phyloP scores from a whole-genome alignment of 2,888 invertebrate genomes.

The Nephrotoma guestfalica region DNA sequence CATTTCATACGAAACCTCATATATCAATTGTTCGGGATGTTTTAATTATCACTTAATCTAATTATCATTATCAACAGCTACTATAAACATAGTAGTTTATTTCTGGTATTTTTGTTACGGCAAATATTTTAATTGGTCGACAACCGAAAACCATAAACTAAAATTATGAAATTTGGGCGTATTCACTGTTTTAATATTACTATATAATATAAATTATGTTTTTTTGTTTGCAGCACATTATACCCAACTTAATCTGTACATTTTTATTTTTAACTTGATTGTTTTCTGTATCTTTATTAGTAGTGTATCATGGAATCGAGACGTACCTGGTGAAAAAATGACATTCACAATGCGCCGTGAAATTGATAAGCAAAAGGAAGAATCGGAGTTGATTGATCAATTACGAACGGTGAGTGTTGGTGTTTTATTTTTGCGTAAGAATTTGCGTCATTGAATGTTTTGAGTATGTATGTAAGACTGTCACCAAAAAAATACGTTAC shows the following conservation, averaged over 20 bases:
- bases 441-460: too few species aligned
- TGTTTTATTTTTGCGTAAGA: background rate
- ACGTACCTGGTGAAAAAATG: slow-evolving; percentile 55
- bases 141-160: background rate
- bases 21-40: background rate
- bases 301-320: slow-evolving; percentile 56
- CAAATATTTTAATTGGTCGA: background rate
- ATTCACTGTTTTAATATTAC: background rate
- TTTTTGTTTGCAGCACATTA: slow-evolving; percentile 3
- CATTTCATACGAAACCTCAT: background rate
- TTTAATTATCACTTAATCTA: background rate
- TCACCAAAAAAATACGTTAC: too few species aligned
- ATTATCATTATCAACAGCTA: background rate
- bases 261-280: background rate
- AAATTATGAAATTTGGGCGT: slow-evolving; percentile 14
- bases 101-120: background rate
- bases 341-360: slow-evolving; percentile 87
- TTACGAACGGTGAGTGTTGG: slow-evolving; percentile 60
- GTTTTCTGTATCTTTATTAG: slow-evolving; percentile 12
- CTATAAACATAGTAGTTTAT: background rate
- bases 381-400: slow-evolving; percentile 70
- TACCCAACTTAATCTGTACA: background rate
- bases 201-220: background rate
- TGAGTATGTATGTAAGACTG: too few species aligned
- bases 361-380: slow-evolving; percentile 81